Evolutionary conservation across 1,140 invertebrate genomes (phyloP), one percentile per base, ranked within the genome.

Genomic region (Magallana gigas): DNA sequence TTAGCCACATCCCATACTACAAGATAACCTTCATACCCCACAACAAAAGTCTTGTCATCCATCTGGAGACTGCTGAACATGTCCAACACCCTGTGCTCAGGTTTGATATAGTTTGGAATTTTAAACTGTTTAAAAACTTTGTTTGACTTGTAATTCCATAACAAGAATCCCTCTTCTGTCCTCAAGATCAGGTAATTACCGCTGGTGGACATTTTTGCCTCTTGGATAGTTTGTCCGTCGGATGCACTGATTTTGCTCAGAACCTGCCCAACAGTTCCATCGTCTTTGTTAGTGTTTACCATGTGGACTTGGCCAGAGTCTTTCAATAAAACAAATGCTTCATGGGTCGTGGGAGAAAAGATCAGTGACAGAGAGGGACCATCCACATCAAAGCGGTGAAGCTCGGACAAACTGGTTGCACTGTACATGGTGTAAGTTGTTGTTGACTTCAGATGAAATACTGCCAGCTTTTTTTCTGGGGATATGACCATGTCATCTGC

Each of bases 1-100:
- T 88, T 86, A n/a, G 87, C 71, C 8, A 83, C 80, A 83, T 88
- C 83, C 81, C 86, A 91, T 12, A 91, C 12, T 9, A 91, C 18
- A 29, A 91, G 59, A 85, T 90, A 81, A 11, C 87, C 87, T 86
- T 92, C 91, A 84, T 90, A 92, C 8, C 83, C 88, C 12, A 89
- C 86, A n/a, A 92, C 48, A n/a, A 92, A 87, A 57, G 87, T 64
- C 57, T 83, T 60, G 8, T 56, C 57, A 81, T 90, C 88, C 14
- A 85, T 57, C 23, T 87, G 89, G 4, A 92, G n/a, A 80, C 86
- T 84, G 7, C 87, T 84, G 29, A 83, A 48, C 87, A 90, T 89
- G 14, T 86, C 84, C 12, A 89, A 85, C 9, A 92, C 91, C 11
- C 82, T 87, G 56, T 87, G 85, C 9, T 60, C 71, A n/a, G 90